These are phyloP conservation scores for Calypte anna DNA, from an alignment of 2,113 vertebrate species.

Conservation along the genomic window DNA sequence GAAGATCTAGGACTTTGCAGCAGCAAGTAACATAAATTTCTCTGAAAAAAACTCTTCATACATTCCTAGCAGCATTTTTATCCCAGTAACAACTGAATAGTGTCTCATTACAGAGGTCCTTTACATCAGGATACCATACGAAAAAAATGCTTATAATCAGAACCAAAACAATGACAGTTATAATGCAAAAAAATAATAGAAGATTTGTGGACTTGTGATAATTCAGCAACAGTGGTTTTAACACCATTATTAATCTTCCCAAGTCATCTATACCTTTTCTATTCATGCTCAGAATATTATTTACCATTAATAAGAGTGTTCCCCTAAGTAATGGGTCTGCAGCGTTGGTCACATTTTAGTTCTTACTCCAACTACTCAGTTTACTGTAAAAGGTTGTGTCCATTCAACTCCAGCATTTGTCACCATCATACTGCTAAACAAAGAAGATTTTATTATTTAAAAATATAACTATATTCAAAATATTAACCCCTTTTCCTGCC, in stretches of 20 bases:
- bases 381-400: background rate
- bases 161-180: background rate
- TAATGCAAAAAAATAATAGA: background rate
- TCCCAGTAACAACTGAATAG: background rate
- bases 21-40: background rate
- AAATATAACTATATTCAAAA: conserved; percentile 28
- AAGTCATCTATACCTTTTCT: background rate
- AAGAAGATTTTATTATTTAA: conserved; percentile 27
- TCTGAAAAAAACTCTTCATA: background rate
- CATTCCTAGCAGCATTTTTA: background rate
- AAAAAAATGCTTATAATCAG: background rate
- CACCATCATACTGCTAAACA: background rate
- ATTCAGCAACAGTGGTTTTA: background rate
- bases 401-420: background rate
- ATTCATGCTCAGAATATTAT: background rate
- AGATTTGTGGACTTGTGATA: background rate
- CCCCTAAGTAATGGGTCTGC: background rate
- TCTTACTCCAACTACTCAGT: background rate
- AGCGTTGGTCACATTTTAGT: background rate
- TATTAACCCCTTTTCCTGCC: conserved; percentile 37
- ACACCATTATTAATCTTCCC: background rate
- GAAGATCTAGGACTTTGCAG: background rate
- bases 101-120: background rate
- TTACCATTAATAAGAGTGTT: background rate
- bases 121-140: background rate